Conservation (phyloP, 1,140 invertebrate genomes). For the Thaumatotibia leucotreta region DNA sequence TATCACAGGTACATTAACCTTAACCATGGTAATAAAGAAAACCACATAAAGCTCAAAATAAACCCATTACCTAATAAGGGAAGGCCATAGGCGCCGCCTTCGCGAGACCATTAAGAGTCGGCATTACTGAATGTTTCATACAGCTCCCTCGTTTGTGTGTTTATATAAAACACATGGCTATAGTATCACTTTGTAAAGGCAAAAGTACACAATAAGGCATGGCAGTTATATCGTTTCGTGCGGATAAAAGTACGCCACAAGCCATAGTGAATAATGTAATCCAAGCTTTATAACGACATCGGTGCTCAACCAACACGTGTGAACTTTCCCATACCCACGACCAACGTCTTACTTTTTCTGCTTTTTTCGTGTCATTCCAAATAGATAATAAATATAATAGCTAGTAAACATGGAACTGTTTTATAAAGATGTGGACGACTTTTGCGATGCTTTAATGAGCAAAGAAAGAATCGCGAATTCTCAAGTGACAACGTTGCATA, state of each 20-base stretch:
- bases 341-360: conserved; percentile 10
- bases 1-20: background rate
- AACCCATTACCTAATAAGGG: conserved; percentile 5
- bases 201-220: background rate
- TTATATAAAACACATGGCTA: background rate
- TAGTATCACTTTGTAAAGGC: background rate
- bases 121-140: background rate
- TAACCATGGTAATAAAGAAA: background rate
- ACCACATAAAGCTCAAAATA: background rate
- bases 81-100: background rate
- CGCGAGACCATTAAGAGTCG: background rate
- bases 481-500: background rate
- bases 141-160: background rate
- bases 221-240: background rate
- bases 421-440: background rate
- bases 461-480: too few species aligned
- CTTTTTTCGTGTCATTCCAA: conserved; percentile 11
- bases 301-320: conserved; percentile 14
- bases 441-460: background rate
- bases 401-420: background rate
- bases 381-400: conserved; percentile 5
- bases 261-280: conserved; percentile 8
- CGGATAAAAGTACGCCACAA: background rate
- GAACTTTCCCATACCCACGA: conserved; percentile 19
- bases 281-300: conserved; percentile 11